These are phyloP conservation scores for Pristionchus arcanus DNA, from an alignment of 2,888 invertebrate genomes.

Conservation along the genomic window DNA sequence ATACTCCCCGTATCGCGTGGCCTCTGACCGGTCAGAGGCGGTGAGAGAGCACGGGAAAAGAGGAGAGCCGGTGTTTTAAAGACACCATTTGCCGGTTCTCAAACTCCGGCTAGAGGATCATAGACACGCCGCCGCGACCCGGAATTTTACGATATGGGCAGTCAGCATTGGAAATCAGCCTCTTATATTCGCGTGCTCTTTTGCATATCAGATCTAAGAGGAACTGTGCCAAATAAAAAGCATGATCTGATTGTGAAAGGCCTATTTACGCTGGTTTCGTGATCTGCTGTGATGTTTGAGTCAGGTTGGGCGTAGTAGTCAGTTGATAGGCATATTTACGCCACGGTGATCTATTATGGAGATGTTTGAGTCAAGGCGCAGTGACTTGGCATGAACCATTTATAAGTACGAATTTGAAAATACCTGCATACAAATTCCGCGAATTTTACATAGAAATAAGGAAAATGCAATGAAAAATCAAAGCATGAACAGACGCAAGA, in stretches of 20 bases:
- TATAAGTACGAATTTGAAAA: not conserved
- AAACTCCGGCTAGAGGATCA: not conserved
- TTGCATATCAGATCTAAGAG: not conserved
- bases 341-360: not conserved
- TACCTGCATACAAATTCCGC: not conserved
- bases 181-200: not conserved
- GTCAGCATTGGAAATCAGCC: not conserved
- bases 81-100: too few species aligned
- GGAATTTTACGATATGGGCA: not conserved
- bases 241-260: not conserved
- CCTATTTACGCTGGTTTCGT: not conserved
- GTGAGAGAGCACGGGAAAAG: too few species aligned
- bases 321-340: not conserved
- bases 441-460: not conserved
- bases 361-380: not conserved
- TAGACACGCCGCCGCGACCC: not conserved
- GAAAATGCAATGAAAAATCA: not conserved
- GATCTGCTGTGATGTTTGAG: too few species aligned
- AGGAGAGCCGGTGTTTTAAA: too few species aligned
- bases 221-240: not conserved
- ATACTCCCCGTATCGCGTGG: too few species aligned
- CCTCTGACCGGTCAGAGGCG: too few species aligned
- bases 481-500: too few species aligned
- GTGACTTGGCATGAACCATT: not conserved
- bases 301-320: too few species aligned